A percentile compares a stretch with the other conserved stretches of the same genome.
Conservation (phyloP, 2,797 vertebrate species). For the Thaleichthys pacificus region DNA sequence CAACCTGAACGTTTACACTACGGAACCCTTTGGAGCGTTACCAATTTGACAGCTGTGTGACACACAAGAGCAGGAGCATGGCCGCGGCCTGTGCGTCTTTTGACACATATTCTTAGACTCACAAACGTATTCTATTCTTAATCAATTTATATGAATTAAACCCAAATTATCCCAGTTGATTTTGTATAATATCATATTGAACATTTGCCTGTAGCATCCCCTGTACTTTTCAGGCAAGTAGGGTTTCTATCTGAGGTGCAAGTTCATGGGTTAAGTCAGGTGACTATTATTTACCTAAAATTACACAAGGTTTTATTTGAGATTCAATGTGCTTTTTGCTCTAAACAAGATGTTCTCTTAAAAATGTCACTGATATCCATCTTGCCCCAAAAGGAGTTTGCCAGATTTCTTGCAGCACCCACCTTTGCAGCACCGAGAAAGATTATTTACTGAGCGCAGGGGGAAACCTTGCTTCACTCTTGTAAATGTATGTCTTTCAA, state of each 20-base stretch:
- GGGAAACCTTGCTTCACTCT: constrained; percentile 63
- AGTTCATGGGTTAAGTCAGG: background rate
- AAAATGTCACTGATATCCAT: constrained; percentile 44
- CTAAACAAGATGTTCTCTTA: background rate
- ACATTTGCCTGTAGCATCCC: no score
- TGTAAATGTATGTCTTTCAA: constrained; percentile 71
- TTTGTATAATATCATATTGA: background rate
- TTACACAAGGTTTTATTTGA: background rate
- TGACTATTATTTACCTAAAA: background rate
- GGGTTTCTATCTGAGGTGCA: no score
- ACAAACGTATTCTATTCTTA: no score
- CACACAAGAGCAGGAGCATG: no score
- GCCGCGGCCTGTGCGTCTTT: no score
- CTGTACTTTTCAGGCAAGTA: no score
- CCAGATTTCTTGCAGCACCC: constrained; percentile 31
- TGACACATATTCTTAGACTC: no score
- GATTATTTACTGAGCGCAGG: constrained; percentile 59
- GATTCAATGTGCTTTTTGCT: background rate
- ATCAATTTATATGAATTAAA: no score
- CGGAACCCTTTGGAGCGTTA: no score
- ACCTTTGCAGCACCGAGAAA: constrained; percentile 58
- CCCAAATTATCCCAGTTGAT: background rate
- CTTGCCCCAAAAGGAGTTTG: constrained; percentile 47
- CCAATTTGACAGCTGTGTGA: no score
- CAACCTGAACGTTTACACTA: no score